Base-by-base conservation (phyloP, 2,113 vertebrate species). In the Chaetorhynchus papuensis region DNA sequence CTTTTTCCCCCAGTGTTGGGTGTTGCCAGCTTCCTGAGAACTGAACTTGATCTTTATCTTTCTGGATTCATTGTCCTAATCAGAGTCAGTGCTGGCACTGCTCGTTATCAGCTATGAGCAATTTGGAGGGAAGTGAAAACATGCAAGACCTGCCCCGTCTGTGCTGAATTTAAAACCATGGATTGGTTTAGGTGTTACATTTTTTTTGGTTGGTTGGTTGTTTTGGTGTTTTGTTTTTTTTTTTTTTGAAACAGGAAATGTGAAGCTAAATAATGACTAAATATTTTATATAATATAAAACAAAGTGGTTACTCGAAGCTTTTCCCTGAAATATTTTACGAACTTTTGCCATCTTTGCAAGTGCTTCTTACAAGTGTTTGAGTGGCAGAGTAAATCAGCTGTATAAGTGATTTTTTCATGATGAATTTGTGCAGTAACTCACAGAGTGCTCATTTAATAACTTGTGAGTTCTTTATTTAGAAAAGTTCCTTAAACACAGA, bases 1-100 rank as follows among this genome's bases (percentile, higher is more conserved):
- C 0, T 1, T 37, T 57, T 63, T 17, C 2, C 2, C 21, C 11
- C 0, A 0, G 19, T 41, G 12, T 10, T 65, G 42, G 11, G 39
- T 47, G 7, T 39, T 75, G 8, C 2, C 41, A 75, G 0, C 13
- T 79, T 82, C 35, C 35, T 61, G 26, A 45, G 12, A 61, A 7
- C 4, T 11, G 2, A 78, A 50, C n/a, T 71, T 35, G 14, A 39
- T 42, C 79, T 87, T 85, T 31, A 4, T 13, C 57, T 26, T 94
- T 50, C 53, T 70, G 27, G 20, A 30, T 56, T 69, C 37, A 39
- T 23, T 85, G 13, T 16, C n/a, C 20, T 76, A 15, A 68, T 17
- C 31, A 30, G 20, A 66, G 41, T 45, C 42, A 50, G 13, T 23
- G 17, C 10, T 68, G 70, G 33, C 12, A 21, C 6, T 49, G 35